These are phyloP conservation scores for Colistium nudipinnis DNA, from an alignment of 2,113 vertebrate species.

Conservation along the genomic window DNA sequence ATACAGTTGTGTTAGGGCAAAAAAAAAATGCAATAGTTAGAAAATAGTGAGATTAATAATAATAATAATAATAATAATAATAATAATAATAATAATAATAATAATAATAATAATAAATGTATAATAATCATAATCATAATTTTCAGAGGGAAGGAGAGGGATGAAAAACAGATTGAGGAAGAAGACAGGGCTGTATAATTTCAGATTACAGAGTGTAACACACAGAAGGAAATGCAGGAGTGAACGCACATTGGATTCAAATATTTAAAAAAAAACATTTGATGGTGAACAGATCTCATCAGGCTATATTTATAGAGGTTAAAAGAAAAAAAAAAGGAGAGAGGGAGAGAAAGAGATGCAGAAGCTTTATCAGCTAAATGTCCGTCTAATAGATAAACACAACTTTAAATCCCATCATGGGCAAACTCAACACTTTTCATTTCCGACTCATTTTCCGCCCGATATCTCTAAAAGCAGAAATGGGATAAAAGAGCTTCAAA, in stretches of 20 bases:
- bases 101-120: too few relatives aligned
- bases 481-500: constrained; percentile 7
- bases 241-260: background rate
- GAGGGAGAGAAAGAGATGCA: constrained; percentile 1
- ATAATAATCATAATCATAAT: too few relatives aligned
- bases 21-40: too few relatives aligned
- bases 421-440: constrained; percentile 36
- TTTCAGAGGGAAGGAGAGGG: constrained; percentile 9
- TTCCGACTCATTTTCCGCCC: constrained; percentile 25
- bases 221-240: constrained; percentile 26
- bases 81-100: too few relatives aligned
- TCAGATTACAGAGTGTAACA: constrained; percentile 23
- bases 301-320: constrained; percentile 1
- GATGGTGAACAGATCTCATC: constrained; percentile 7
- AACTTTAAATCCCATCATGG: constrained; percentile 52
- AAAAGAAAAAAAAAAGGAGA: background rate
- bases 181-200: constrained; percentile 12
- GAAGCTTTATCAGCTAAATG: constrained; percentile 22
- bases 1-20: too few relatives aligned
- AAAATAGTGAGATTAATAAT: too few relatives aligned
- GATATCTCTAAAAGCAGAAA: constrained; percentile 9
- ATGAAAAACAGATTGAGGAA: constrained; percentile 2
- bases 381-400: constrained; percentile 52
- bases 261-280: background rate
- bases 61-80: too few relatives aligned